Base-by-base conservation (phyloP, 2,888 invertebrate genomes). In the Caenorhabditis sp. region DNA sequence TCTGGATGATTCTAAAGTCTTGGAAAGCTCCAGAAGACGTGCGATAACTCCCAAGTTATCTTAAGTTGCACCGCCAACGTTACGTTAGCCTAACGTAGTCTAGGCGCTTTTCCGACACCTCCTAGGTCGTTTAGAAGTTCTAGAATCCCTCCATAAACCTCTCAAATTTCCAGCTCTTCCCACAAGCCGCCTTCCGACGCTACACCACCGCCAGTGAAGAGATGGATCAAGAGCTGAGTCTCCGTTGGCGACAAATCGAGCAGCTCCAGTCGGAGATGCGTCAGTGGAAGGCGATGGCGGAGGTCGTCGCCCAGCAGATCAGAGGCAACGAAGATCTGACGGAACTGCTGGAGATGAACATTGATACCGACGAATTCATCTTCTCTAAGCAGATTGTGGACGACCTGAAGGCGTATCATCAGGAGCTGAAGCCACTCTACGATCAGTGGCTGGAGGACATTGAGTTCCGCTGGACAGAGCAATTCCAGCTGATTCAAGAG, bases 401-500 rank as follows among this genome's bases (percentile, higher is more conserved):
- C 3, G 35, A 35, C 1, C 47, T 69, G n/a, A 28, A 58, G 47
- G 19, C 66, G 0, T 82, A 74, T 28, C 69, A 77, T 16, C n/a
- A 31, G 8, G 82, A 82, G 26, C 14, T 82, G 54, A 66, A 79
- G 38, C 82, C 77, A 10, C 19, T 79, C 1, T 82, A 79, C 41
- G 35, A n/a, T 2, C 35, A 64, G 5, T 82, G 82, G 82, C 51
- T 82, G 19, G 77, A 77, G 41, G 63, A 82, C n/a, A 82, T 79
- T 24, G 82, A 82, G 38, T 82, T 79, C 64, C 49, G 73, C 19
- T 82, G 82, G 82, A 68, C 63, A 5, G 82, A 82, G 31, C 61
- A 69, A 19, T 49, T 61, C 35, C 38, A 59, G 12, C n/a, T 54
- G 16, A 28, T 82, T 16, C 14, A 16, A 22, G 73, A 82, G 19